Percentiles rank a stretch among this genome's conserved stretches.
These are phyloP conservation scores for Blastomussa wellsi DNA, from an alignment of 92 coral and sea anemone genomes.

Conservation along the genomic window DNA sequence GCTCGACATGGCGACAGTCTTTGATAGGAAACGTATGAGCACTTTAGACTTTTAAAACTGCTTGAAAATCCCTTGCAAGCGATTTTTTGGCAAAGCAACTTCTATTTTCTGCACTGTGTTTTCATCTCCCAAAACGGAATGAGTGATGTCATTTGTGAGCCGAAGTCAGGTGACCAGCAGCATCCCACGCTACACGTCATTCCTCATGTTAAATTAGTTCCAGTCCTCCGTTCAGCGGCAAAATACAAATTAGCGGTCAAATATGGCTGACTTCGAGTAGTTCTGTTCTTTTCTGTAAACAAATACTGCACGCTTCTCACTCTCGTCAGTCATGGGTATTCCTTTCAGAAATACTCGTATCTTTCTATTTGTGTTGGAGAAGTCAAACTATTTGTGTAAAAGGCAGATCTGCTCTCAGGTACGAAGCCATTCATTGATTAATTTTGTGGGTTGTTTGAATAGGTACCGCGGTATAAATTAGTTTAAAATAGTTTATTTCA, in stretches of 20 bases:
- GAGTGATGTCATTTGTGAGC: conserved; percentile 65
- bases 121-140: conserved; percentile 67
- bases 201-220: background rate
- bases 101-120: conserved; percentile 45
- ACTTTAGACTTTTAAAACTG: background rate
- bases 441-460: background rate
- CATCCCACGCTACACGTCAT: conserved; percentile 43
- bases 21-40: background rate
- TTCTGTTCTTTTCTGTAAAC: background rate
- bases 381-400: background rate
- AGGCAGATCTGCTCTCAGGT: conserved; percentile 31
- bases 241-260: conserved; percentile 31
- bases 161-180: conserved; percentile 53
- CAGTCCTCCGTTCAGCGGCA: background rate
- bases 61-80: conserved; percentile 10
- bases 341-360: background rate
- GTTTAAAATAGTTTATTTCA: no score
- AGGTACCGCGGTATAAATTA: no score
- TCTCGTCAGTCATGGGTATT: conserved; percentile 9
- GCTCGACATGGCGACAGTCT: conserved; percentile 64
- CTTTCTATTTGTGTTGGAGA: background rate
- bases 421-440: background rate
- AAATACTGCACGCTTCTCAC: no score
- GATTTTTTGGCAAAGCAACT: background rate
- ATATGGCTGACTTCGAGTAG: background rate